Conservation (phyloP, 1,140 invertebrate species). For the Lordiphosa mommai region DNA sequence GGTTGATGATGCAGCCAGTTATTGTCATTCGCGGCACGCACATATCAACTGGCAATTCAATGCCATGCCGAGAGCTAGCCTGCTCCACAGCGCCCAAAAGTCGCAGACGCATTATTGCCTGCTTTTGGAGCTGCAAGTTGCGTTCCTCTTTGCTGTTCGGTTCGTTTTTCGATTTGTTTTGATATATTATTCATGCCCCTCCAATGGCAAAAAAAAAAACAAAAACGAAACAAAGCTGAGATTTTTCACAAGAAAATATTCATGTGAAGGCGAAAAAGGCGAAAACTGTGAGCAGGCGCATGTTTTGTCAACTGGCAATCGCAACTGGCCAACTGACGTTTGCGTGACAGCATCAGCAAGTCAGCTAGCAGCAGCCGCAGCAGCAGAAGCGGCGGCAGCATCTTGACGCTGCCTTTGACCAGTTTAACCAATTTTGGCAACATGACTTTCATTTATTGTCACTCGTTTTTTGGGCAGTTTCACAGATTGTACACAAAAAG, state of each 20-base stretch:
- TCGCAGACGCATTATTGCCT: conserved; percentile 37
- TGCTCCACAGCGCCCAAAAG: conserved; percentile 14
- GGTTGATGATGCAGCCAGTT: conserved; percentile 5
- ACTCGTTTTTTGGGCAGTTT: conserved; percentile 31
- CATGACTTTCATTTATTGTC: conserved; percentile 71
- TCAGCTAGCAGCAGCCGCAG: conserved; percentile 9
- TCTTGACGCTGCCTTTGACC: conserved; percentile 57
- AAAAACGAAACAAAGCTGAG: conserved; percentile 43
- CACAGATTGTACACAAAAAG: conserved; percentile 4
- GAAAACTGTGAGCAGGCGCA: conserved; percentile 39
- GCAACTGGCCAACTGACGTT: conserved; percentile 40
- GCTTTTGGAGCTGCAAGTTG: conserved; percentile 54
- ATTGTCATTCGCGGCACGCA: conserved; percentile 50
- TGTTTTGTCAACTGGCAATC: conserved; percentile 64
- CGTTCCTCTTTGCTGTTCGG: conserved; percentile 56
- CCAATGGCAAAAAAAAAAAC: conserved; percentile 12
- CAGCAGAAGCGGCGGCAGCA: conserved; percentile 21
- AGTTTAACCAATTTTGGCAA: conserved; percentile 71
- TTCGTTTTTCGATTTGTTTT: conserved; percentile 47
- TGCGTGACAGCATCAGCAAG: conserved; percentile 54
- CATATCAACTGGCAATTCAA: conserved; percentile 41
- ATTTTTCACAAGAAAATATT: conserved; percentile 76
- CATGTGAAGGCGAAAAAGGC: conserved; percentile 60
- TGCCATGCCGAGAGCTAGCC: conserved; percentile 12
- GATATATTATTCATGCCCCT: conserved; percentile 68